A percentile compares a stretch with the other conserved stretches of the same genome.
Evolutionary conservation across 2,797 vertebrate species (phyloP).

Genomic region (Lycodopsis pacificus): DNA sequence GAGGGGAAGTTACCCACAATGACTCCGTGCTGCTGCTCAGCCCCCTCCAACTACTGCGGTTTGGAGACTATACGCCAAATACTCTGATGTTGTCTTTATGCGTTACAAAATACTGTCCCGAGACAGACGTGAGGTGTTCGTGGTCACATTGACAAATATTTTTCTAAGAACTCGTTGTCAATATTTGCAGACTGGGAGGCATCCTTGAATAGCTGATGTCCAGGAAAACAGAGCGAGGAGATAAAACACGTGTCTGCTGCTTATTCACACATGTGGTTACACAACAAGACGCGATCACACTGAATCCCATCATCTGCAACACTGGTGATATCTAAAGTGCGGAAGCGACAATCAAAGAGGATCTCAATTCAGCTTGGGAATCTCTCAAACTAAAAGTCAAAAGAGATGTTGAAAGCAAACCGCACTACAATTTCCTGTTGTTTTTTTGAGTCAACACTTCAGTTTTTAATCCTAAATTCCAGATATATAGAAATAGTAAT

Average conservation of each 20-base stretch:
- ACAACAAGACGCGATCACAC: conserved; percentile 1
- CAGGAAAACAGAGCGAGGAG: conserved; percentile 9
- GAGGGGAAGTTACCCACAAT: conserved; percentile 33
- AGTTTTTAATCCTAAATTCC: not conserved
- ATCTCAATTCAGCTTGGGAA: not conserved
- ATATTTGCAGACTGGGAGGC: conserved; percentile 54
- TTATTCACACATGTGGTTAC: conserved; percentile 29
- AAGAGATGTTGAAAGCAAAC: not conserved
- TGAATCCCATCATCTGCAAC: not conserved
- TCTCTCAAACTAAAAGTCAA: conserved; percentile 3
- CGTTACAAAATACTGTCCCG: not conserved
- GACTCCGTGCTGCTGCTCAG: conserved; percentile 20
- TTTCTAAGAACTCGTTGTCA: conserved; percentile 16
- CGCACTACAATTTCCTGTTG: too few relatives aligned
- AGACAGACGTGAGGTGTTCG: not conserved
- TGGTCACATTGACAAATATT: not conserved
- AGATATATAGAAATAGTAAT: not conserved
- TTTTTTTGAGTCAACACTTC: not conserved
- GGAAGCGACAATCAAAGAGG: conserved; percentile 1
- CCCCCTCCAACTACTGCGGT: not conserved
- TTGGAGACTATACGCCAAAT: not conserved
- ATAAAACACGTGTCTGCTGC: conserved; percentile 17
- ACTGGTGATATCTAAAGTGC: not conserved
- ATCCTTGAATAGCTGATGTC: conserved; percentile 25
- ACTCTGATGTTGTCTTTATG: not conserved